Base-by-base conservation (phyloP, 2,113 vertebrate genomes). In the Scalopus aquaticus region DNA sequence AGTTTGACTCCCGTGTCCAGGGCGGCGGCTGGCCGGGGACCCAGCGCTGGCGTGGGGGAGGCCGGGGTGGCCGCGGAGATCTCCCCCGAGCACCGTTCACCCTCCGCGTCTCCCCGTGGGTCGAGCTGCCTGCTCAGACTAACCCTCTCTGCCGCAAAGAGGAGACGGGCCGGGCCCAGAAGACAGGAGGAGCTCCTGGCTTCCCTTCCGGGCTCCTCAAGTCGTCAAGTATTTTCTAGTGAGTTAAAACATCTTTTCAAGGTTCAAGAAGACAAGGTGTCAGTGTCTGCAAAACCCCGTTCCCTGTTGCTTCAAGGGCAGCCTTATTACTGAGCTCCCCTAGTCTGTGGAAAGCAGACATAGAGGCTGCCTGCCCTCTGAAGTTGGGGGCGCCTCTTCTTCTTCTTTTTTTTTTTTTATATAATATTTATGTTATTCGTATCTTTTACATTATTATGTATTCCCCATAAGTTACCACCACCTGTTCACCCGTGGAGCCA, bases 251-350 rank as follows among this genome's bases (percentile, higher is more conserved):
- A 87, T 65, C 15, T 37, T 35, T 35, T 20, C 65, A 8, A 65
- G 19, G 84, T 88, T 94, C 65, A 69, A 74, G 89, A 19, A n/a
- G n/a, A n/a, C n/a, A n/a, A n/a, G n/a, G 56, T 90, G 83, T 24
- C 30, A 84, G 19, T 79, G 79, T 58, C 65, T 37, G n/a, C 79
- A 58, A 78, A 87, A 46, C 28, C 54, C 39, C 67, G 22, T 11
- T 60, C 32, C 10, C 11, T 62, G 3, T 64, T 56, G 1, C 15
- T 49, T 30, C 49, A 22, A 67, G 28, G 28, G 51, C 95, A 49
- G 32, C 39, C 20, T 81, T 78, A 51, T 77, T 54, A 44, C 2
- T 74, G 13, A 46, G 32, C 28, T 77, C 51, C 56, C 81, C 60
- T 73, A 56, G 83, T 46, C 54, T 7, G 1, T 46, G 65, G 26